A percentile compares a stretch with the other conserved stretches of the same genome.
phyloP scores from a whole-genome alignment of 2,888 invertebrate species.

The Abrostola tripartita region DNA sequence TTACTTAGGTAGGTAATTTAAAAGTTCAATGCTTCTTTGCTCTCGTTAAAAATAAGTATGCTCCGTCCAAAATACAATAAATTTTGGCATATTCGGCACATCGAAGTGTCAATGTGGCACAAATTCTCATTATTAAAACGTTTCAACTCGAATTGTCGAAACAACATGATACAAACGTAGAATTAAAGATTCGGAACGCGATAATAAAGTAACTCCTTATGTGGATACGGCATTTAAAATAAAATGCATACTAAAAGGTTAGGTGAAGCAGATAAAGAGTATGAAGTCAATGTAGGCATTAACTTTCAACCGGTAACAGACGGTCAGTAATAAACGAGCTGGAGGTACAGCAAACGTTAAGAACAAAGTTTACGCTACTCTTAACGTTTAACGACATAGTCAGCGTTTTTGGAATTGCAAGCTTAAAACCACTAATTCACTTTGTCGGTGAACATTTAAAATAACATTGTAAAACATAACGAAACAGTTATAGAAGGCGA shows the following conservation, averaged over 20 bases:
- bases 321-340: conserved; percentile 52
- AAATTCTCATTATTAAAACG: conserved; percentile 34
- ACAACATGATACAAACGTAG: conserved; percentile 40
- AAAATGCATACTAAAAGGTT: conserved; percentile 55
- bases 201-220: conserved; percentile 54
- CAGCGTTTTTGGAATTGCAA: conserved; percentile 55
- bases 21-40: conserved; percentile 8
- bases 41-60: conserved; percentile 28
- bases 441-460: conserved; percentile 70
- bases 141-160: conserved; percentile 27
- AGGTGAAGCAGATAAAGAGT: conserved; percentile 51
- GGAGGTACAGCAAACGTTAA: conserved; percentile 43
- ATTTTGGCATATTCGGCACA: conserved; percentile 25
- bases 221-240: conserved; percentile 53
- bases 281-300: conserved; percentile 46
- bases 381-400: conserved; percentile 55
- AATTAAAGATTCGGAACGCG: conserved; percentile 59
- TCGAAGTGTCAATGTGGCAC: conserved; percentile 31
- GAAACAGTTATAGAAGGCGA: conserved; percentile 76
- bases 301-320: conserved; percentile 54
- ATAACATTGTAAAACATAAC: conserved; percentile 73
- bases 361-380: conserved; percentile 62
- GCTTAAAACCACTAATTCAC: conserved; percentile 56
- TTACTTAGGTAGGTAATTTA: conserved; percentile 28
- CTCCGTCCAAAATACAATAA: conserved; percentile 27